Evolutionary conservation across 2,113 vertebrate species (phyloP).

Genomic region (Corythoichthys intestinalis): DNA sequence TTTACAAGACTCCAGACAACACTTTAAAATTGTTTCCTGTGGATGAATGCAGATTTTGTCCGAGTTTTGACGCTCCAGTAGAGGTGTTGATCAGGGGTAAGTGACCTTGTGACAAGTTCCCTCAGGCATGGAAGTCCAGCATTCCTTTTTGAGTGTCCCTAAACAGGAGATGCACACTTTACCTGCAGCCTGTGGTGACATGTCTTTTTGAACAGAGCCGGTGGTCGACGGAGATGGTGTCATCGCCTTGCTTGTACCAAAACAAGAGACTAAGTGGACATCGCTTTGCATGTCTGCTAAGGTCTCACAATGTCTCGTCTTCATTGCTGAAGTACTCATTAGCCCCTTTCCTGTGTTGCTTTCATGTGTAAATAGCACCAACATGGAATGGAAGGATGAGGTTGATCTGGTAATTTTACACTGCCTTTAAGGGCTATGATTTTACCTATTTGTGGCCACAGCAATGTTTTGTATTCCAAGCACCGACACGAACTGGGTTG

Average conservation of each 20-base stretch:
- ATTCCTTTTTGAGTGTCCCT: not conserved
- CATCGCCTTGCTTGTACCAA: constrained; percentile 1
- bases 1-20: not conserved
- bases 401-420: not conserved
- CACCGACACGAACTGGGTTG: not conserved
- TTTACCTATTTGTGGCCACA: not conserved
- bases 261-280: constrained; percentile 2
- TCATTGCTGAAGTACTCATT: not conserved
- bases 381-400: not conserved
- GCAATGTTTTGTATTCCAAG: too few relatives aligned
- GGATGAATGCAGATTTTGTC: not conserved
- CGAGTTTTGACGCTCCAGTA: not conserved
- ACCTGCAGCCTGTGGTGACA: not conserved
- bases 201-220: not conserved
- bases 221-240: not conserved
- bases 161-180: constrained; percentile 6
- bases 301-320: not conserved
- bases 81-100: constrained; percentile 1
- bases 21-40: not conserved
- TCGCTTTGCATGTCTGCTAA: not conserved
- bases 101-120: constrained; percentile 1
- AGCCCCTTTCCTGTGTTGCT: not conserved
- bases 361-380: not conserved
- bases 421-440: not conserved
- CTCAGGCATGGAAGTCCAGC: not conserved